A percentile compares a stretch with the other conserved stretches of the same genome.
Evolutionary conservation across 2,888 invertebrate genomes (phyloP).

Genomic region (Oxystoma pomonae): DNA sequence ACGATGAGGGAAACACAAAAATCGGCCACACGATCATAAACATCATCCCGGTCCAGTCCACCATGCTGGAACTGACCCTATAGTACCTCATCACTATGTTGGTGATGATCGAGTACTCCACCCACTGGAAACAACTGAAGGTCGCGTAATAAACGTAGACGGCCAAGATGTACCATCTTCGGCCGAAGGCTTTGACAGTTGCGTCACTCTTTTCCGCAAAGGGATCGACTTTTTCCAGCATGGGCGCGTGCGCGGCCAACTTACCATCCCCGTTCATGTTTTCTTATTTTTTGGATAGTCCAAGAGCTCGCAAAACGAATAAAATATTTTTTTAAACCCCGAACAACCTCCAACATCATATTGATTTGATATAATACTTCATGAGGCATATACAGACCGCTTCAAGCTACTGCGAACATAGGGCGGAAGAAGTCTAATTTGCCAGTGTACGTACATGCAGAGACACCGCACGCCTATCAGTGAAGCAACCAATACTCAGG

Average conservation of each 20-base stretch:
- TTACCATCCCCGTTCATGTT: no score
- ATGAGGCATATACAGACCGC: no score
- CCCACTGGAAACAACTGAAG: slow-evolving; percentile 92
- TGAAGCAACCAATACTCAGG: no score
- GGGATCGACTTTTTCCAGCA: slow-evolving; percentile 7
- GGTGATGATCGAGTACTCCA: slow-evolving; percentile 89
- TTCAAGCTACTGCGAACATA: no score
- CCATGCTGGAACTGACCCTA: slow-evolving; percentile 62
- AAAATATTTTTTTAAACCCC: no score
- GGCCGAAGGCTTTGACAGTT: slow-evolving; percentile 57
- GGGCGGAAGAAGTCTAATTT: no score
- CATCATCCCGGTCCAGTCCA: slow-evolving; percentile 96
- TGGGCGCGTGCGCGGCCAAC: slow-evolving; percentile 3
- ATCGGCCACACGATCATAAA: slow-evolving; percentile 95
- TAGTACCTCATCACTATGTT: slow-evolving; percentile 77
- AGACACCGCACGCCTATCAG: no score
- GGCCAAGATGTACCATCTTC: slow-evolving; percentile 77
- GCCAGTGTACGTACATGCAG: no score
- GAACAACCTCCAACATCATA: no score
- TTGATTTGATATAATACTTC: no score
- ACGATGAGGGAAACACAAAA: slow-evolving; percentile 92
- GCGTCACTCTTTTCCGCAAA: slow-evolving; percentile 3
- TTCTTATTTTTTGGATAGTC: neutral
- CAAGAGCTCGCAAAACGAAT: neutral
- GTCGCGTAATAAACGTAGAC: slow-evolving; percentile 85